Conservation (phyloP, 2,113 vertebrate species). For the Corythornis madagascariensis region DNA sequence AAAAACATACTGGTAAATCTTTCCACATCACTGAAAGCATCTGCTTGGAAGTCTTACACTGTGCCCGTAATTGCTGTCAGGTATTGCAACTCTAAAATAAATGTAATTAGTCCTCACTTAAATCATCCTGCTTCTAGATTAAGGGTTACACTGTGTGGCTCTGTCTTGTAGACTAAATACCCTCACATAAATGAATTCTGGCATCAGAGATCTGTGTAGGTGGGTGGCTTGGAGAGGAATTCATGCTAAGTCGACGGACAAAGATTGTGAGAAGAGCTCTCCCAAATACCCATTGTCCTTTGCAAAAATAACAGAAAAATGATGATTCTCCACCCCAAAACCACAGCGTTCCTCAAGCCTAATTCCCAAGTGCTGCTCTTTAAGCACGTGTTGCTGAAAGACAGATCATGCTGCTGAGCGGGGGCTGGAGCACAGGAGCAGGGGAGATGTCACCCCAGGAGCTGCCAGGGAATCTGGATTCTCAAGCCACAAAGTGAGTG, state of each 20-base stretch:
- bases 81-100: not conserved
- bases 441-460: not conserved
- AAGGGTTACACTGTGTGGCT: not conserved
- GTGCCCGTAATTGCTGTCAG: not conserved
- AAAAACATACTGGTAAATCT: not conserved
- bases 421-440: not conserved
- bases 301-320: slow-evolving; percentile 15
- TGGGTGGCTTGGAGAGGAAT: slow-evolving; percentile 2
- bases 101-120: not conserved
- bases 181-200: not conserved
- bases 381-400: not conserved
- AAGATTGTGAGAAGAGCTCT: not conserved
- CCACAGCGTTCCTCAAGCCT: not conserved
- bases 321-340: slow-evolving; percentile 7
- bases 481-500: not conserved
- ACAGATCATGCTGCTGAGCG: not conserved
- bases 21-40: not conserved
- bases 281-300: not conserved
- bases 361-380: not conserved
- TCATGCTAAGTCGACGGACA: not conserved
- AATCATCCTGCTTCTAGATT: not conserved
- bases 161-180: not conserved
- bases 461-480: not conserved
- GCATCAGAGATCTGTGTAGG: not conserved
- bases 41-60: not conserved